A percentile compares a stretch with the other conserved stretches of the same genome.
These are phyloP conservation scores for Atethmia centrago DNA, from an alignment of 2,888 invertebrate genomes.

Conservation along the genomic window DNA sequence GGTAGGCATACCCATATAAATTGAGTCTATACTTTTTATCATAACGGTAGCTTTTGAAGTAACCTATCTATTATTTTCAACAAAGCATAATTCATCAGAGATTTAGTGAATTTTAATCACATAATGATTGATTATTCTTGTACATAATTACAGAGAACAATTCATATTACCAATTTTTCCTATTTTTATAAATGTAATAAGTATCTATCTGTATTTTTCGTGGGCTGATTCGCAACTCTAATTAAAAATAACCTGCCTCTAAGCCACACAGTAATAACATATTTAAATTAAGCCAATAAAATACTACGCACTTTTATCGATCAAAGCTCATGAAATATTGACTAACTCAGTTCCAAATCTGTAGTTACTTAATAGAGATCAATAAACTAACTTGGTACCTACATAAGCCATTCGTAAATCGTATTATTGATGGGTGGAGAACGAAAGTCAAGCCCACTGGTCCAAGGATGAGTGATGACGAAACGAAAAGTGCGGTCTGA, in stretches of 20 bases:
- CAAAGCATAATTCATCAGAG: slow-evolving; percentile 10
- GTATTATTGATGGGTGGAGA: slow-evolving; percentile 67
- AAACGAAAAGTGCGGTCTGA: slow-evolving; percentile 61
- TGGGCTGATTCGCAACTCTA: slow-evolving; percentile 22
- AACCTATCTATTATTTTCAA: slow-evolving; percentile 3
- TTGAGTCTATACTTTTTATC: neutral
- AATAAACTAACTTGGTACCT: slow-evolving; percentile 46
- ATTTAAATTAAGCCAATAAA: neutral
- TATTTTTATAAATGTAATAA: neutral
- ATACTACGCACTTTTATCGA: slow-evolving; percentile 14
- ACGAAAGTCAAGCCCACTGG: slow-evolving; percentile 65
- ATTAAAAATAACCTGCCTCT: slow-evolving; percentile 60
- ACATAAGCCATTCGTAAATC: slow-evolving; percentile 47
- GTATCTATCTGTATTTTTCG: neutral
- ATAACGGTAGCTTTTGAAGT: neutral
- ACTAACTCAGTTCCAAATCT: slow-evolving; percentile 8
- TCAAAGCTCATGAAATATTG: slow-evolving; percentile 38
- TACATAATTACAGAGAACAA: neutral
- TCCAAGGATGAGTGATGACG: slow-evolving; percentile 67
- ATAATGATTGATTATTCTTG: neutral
- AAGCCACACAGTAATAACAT: slow-evolving; percentile 14
- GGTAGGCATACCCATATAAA: neutral
- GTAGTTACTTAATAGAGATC: slow-evolving; percentile 29
- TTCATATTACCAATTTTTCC: neutral
- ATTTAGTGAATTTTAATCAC: slow-evolving; percentile 4